phyloP scores from a whole-genome alignment of 2,797 vertebrate genomes.

The Takifugu ocellatus region DNA sequence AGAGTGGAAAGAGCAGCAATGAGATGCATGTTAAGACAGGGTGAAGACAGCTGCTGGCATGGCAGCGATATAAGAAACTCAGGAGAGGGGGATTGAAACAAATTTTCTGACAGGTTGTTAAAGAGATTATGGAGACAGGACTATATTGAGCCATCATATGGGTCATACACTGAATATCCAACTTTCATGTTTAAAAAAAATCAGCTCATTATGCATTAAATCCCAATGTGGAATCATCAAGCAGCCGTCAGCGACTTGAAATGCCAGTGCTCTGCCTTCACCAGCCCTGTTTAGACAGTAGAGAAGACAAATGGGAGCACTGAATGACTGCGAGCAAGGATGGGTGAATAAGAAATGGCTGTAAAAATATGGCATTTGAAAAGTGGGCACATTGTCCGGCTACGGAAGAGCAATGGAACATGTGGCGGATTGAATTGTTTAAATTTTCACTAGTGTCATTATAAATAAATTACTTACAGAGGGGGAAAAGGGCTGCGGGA shows the following conservation, averaged over 20 bases:
- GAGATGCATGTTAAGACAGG: too few species aligned
- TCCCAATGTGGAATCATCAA: not conserved
- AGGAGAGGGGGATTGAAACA: constrained; percentile 4
- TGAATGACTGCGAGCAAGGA: constrained; percentile 11
- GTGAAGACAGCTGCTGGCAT: too few species aligned
- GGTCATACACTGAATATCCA: not conserved
- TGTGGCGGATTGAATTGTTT: constrained; percentile 13
- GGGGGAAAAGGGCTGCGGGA: constrained; percentile 2
- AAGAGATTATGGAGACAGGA: not conserved
- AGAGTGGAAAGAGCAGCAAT: too few species aligned
- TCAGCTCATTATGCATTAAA: constrained; percentile 1
- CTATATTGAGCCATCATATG: not conserved
- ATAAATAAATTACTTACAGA: constrained; percentile 12
- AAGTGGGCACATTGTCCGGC: constrained; percentile 5
- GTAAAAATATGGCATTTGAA: constrained; percentile 13
- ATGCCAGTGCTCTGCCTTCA: constrained; percentile 10
- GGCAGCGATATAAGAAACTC: constrained; percentile 4
- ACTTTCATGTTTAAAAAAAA: not conserved
- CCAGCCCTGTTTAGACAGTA: constrained; percentile 7
- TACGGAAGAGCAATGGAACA: constrained; percentile 12
- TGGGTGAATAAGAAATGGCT: constrained; percentile 16
- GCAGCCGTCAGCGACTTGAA: not conserved
- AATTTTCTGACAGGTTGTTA: constrained; percentile 1
- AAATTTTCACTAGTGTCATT: constrained; percentile 7
- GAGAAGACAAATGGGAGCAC: constrained; percentile 9